Conservation (phyloP, 2,888 invertebrate genomes). For the Ypsolopha sequella region DNA sequence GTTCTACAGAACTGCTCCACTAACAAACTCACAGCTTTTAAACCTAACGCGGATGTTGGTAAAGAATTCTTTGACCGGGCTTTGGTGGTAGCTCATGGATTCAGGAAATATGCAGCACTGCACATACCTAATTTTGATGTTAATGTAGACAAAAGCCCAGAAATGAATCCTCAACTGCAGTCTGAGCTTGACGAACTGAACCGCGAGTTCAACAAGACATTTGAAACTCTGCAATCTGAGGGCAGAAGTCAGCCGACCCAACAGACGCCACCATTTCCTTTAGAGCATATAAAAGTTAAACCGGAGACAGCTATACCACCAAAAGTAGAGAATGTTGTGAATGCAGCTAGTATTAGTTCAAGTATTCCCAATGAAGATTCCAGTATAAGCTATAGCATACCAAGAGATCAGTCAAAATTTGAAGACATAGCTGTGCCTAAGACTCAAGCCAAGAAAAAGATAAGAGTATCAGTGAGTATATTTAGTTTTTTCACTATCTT, state of each 20-base stretch:
- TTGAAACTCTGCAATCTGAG: conserved; percentile 31
- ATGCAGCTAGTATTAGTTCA: background rate
- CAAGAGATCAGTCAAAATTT: background rate
- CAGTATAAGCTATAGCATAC: background rate
- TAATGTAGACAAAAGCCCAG: conserved; percentile 17
- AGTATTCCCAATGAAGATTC: background rate
- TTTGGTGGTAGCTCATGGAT: conserved; percentile 78
- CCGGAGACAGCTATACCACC: background rate
- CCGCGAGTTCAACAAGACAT: conserved; percentile 52
- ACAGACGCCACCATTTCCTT: background rate
- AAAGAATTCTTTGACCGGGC: conserved; percentile 72
- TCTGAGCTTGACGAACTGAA: conserved; percentile 57
- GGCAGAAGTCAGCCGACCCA: conserved; percentile 17
- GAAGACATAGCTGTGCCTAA: background rate
- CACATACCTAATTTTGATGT: conserved; percentile 36
- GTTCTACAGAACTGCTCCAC: conserved; percentile 35
- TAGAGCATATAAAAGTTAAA: background rate
- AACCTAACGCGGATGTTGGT: conserved; percentile 30
- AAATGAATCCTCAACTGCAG: conserved; percentile 39
- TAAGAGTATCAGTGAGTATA: conserved; percentile 45
- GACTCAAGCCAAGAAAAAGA: conserved; percentile 47
- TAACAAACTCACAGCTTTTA: conserved; percentile 34
- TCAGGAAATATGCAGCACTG: conserved; percentile 70
- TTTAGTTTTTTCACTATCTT: too few species aligned
- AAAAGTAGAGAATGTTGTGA: background rate